Evolutionary conservation across 2,888 invertebrate species (phyloP), one percentile per base, ranked within the genome.

Genomic region (Patella pellucida): DNA sequence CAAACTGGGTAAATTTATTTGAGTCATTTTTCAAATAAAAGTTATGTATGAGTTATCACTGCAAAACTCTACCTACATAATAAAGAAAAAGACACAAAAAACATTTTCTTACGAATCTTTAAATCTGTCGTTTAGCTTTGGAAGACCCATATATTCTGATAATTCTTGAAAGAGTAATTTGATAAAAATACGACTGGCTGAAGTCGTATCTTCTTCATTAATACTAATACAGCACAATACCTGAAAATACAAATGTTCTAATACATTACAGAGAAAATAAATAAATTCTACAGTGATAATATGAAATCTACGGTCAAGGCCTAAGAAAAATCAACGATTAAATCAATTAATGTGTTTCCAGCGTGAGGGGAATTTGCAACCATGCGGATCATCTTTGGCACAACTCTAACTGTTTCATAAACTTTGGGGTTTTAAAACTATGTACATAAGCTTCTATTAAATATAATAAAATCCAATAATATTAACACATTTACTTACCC

Each of bases 161-260:
- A 99, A 91, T 90, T 99, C 99, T 93, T 93, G 92, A 90, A 99
- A 99, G 56, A 99, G 92, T 82, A 98, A 98, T 92, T 99, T 99
- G 76, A 99, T 96, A 89, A 98, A 99, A 87, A 99, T 97, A 83
- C 99, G 93, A 89, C 97, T 97, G 0, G 98, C 97, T 82, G 98
- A 98, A 0, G 98, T 98, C 0, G 99, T 99, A 83, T 99, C 98
- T 78, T 98, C 97, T 91, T 99, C 98, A 85, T 97, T 99, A 72
- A 99, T 91, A 86, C 95, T 95, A 71, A 99, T 96, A 85, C 95
- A 95, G 19, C 95, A 94, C 81, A 99, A 90, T 0, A 96, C 97
- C 90, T 96, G 83, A 2, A 82, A 74, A 67, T 69, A 76, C 76
- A 31, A 27, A 69, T 41, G 41, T 41, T 41, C 4, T 31, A 1